Evolutionary conservation across 1,140 invertebrate species (phyloP).

Genomic region (Ephestia elutella): DNA sequence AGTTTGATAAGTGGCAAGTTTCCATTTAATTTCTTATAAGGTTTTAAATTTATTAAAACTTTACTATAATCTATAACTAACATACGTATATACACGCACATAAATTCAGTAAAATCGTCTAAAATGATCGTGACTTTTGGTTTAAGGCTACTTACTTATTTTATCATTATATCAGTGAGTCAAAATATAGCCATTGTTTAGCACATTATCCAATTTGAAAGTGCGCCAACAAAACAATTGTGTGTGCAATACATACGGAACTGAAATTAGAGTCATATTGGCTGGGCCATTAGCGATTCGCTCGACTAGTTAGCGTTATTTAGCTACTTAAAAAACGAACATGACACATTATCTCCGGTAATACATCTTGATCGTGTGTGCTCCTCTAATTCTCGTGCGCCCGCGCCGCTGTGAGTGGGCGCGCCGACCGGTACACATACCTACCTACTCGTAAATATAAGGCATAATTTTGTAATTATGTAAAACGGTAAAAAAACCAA

Average conservation of each 20-base stretch:
- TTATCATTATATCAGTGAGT: no score
- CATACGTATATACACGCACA: no score
- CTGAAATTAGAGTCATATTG: conserved; percentile 29
- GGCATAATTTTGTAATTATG: conserved; percentile 69
- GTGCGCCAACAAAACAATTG: not conserved
- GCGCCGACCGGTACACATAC: conserved; percentile 32
- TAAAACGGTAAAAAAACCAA: conserved; percentile 64
- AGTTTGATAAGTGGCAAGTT: no score
- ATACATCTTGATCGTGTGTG: conserved; percentile 55
- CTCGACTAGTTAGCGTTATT: conserved; percentile 40
- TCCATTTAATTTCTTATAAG: no score
- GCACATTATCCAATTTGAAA: not conserved
- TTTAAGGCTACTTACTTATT: no score
- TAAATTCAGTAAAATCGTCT: no score
- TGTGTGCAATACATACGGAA: not conserved
- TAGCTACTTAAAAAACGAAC: conserved; percentile 59
- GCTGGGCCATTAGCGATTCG: conserved; percentile 44
- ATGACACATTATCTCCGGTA: conserved; percentile 62
- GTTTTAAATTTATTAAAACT: no score
- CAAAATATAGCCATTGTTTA: not conserved
- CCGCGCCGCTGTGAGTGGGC: conserved; percentile 49
- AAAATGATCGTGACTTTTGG: no score
- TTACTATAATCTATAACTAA: no score
- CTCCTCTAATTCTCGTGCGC: conserved; percentile 55
- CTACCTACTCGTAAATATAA: conserved; percentile 46